Evolutionary conservation across 2,113 vertebrate species (phyloP), one percentile per base, ranked within the genome.

Genomic region (Aythya baeri): DNA sequence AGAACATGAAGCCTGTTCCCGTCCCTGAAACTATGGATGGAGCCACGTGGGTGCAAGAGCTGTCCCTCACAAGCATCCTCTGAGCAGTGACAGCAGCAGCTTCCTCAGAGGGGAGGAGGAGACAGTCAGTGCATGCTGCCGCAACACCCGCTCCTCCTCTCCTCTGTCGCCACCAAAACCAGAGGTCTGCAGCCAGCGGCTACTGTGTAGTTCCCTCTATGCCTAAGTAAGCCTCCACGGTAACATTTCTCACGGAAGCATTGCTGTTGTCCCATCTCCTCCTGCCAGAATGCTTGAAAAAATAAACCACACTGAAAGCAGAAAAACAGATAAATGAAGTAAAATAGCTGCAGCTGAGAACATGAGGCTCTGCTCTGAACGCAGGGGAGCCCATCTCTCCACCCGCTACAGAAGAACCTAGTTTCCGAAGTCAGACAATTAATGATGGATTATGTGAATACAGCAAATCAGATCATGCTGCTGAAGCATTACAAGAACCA

Each of bases 281-380:
- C 54, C 55, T 58, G 76, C 23, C 34, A 18, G 17, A 71, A 27
- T 20, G 36, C 41, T 58, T 83, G 78, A 83, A 81, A 88, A 96
- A 95, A 61, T 79, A 96, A 92, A 54, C 79, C 54, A 54, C 1
- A 29, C 90, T 91, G 88, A 94, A 62, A 95, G 95, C 34, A 77
- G 81, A 93, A 92, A 89, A 66, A 1, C 46, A 89, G 71, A 79
- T 31, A 88, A 83, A 75, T 80, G 70, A 96, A 87, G 65, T 5
- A 12, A 59, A 58, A 14, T 36, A 79, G 76, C 43, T 68, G 66
- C 17, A 78, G n/a, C 9, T 0, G 58, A 93, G 77, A 89, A 95
- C 88, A 62, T 46, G 49, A 92, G 91, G 52, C 58, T 70, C 38
- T 17, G 17, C 41, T 78, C 73, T 46, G 50, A 59, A 22, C 1